These are phyloP conservation scores for Dynastes tityus DNA, from an alignment of 2,888 invertebrate species.

Conservation along the genomic window DNA sequence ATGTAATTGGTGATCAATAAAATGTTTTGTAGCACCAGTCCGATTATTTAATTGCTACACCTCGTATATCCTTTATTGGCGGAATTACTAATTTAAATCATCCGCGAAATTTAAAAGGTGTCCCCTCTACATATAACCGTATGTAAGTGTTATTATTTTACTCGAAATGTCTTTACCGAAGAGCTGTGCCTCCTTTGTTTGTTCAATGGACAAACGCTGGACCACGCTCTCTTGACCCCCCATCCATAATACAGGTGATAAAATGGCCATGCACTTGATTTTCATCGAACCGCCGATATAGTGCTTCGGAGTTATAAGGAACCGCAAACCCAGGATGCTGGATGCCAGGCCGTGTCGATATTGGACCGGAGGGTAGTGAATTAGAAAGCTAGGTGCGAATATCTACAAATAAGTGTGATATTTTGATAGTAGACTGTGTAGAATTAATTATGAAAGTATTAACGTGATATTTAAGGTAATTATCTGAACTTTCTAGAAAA, in stretches of 20 bases:
- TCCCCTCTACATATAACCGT: no score
- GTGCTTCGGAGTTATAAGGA: constrained; percentile 73
- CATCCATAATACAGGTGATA: constrained; percentile 76
- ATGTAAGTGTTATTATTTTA: not conserved
- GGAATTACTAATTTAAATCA: no score
- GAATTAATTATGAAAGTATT: no score
- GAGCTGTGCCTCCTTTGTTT: constrained; percentile 76
- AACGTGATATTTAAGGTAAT: no score
- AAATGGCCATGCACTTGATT: constrained; percentile 76
- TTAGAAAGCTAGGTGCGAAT: constrained; percentile 70
- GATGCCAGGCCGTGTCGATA: constrained; percentile 76
- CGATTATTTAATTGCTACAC: no score
- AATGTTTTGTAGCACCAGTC: no score
- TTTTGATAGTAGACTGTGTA: no score
- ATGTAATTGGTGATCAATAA: no score
- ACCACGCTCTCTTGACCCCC: constrained; percentile 76
- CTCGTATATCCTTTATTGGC: no score
- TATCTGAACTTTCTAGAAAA: no score
- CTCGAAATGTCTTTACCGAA: constrained; percentile 72
- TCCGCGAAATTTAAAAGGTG: no score
- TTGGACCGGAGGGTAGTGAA: constrained; percentile 73
- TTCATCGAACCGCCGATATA: constrained; percentile 76
- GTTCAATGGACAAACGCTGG: constrained; percentile 74
- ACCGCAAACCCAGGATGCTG: constrained; percentile 74
- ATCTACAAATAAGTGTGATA: constrained; percentile 67